Evolutionary conservation across 1,140 invertebrate species (phyloP), one percentile per base, ranked within the genome.

Genomic region (Drosophila ambigua): DNA sequence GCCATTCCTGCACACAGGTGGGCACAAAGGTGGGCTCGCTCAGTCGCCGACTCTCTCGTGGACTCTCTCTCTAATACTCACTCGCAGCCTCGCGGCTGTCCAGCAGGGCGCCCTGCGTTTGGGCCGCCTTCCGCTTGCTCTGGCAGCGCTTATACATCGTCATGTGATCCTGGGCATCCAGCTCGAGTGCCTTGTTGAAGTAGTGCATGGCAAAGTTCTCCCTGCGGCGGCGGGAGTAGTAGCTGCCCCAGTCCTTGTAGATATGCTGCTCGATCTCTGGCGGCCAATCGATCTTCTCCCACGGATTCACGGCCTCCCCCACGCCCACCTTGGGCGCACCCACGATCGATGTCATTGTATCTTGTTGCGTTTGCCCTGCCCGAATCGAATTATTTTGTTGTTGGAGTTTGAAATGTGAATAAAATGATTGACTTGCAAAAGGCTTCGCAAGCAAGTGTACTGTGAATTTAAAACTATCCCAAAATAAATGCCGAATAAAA

Each of bases 131-230:
- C 0, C 89, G 68, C n/a, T 91, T 90, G 11, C 69, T 74, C 45
- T 81, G 76, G 55, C 90, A 90, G 4, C 90, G 75, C n/a, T 72
- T 77, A 41, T 88, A 91, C 2, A 88, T 54, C 0, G 90, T 90
- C 20, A 65, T 53, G n/a, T 68, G 67, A 57, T 91, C 90, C 15
- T 15, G 5, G 0, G 6, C 28, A 52, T 81, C 55, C 24, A 91
- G 6, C 1, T 74, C 72, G 20, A 91, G 45, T 2, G 90, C 87
- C 57, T 84, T 79, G 28, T 83, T 72, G 15, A 79, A 83, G 20
- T 91, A 91, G 20, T 91, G 61, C 58, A 81, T 9, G 0, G 90
- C 90, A 11, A 88, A 76, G 54, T 78, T 90, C 66, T 88, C 71
- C 5, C 87, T 48, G 0, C 78, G 79, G 4, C 83, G 75, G 16